A percentile compares a stretch with the other conserved stretches of the same genome.
phyloP scores from a whole-genome alignment of 2,888 invertebrate species.

The Tribolium freemani region DNA sequence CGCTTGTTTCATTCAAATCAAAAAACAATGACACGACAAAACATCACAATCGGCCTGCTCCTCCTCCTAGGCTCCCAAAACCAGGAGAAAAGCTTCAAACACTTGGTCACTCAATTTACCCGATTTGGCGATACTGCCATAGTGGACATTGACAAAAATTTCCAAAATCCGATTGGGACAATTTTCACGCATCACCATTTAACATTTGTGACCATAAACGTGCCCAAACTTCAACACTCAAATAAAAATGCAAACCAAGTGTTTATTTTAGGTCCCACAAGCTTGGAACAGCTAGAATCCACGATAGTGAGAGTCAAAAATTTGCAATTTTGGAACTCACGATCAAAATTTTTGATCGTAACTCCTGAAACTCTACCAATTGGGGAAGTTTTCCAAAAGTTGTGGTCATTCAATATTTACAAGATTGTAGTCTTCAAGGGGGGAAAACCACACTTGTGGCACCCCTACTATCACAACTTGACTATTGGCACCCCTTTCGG shows the following conservation, averaged over 20 bases:
- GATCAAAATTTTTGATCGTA: not conserved
- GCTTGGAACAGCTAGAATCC: no score
- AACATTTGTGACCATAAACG: not conserved
- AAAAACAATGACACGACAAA: not conserved
- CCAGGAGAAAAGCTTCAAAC: no score
- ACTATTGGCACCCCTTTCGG: not conserved
- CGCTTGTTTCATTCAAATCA: no score
- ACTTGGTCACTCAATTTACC: not conserved
- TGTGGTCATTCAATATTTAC: slow-evolving; percentile 8
- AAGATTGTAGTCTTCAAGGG: not conserved
- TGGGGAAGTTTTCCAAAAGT: not conserved
- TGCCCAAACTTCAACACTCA: not conserved
- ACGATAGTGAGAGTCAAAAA: no score
- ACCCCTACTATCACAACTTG: not conserved
- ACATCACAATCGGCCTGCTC: not conserved
- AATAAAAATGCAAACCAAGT: not conserved
- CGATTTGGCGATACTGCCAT: not conserved
- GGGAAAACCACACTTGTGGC: slow-evolving; percentile 3
- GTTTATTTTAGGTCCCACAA: not conserved
- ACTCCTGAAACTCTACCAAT: not conserved
- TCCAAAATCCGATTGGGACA: not conserved
- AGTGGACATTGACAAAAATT: not conserved
- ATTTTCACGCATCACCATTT: not conserved
- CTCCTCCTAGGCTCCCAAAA: no score
- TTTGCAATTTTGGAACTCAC: not conserved